Evolutionary conservation across 2,797 vertebrate species (phyloP).

Genomic region (Gallinago solitaria): DNA sequence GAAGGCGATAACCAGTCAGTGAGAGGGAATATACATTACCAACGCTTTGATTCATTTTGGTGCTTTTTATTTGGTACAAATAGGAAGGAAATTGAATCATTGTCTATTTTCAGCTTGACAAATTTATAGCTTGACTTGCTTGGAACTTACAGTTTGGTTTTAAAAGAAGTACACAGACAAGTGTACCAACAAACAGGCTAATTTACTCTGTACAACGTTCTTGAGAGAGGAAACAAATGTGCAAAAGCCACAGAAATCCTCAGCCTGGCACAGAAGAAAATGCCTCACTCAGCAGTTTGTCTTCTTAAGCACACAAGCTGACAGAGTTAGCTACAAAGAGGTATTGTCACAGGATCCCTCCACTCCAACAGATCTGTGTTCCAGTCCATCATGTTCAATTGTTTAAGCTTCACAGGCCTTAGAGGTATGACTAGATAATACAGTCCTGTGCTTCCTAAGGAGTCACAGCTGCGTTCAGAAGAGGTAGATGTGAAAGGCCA

Average conservation of each 20-base stretch:
- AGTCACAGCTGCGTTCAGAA: neutral
- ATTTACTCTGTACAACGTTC: neutral
- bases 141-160: neutral
- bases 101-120: neutral
- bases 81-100: neutral
- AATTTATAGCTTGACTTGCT: neutral
- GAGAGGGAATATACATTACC: neutral
- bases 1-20: neutral
- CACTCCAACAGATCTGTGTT: neutral
- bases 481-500: neutral
- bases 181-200: neutral
- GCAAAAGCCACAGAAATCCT: neutral
- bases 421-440: neutral
- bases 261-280: neutral
- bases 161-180: neutral
- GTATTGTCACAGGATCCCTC: neutral
- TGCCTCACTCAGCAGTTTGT: neutral
- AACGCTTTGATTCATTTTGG: neutral
- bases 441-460: neutral
- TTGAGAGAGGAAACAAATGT: neutral
- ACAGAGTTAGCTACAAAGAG: neutral
- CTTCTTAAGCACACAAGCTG: neutral
- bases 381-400: neutral
- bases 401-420: neutral
- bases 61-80: neutral